Conservation (phyloP, 2,888 invertebrate species). For the Tachina fera region DNA sequence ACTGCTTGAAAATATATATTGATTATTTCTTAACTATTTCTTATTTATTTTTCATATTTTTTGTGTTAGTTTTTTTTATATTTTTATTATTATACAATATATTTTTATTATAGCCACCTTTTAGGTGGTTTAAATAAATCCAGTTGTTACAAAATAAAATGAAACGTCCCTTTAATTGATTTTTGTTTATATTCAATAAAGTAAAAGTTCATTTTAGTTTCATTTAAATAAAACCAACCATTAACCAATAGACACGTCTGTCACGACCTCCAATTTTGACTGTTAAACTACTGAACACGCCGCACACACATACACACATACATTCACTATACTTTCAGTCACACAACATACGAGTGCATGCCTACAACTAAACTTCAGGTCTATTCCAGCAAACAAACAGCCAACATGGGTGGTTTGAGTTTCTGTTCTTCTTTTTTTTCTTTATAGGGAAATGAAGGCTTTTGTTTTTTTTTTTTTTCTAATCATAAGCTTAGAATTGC, state of each 20-base stretch:
- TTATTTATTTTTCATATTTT: no score
- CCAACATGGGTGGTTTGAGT: slow-evolving; percentile 62
- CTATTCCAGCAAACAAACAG: slow-evolving; percentile 41
- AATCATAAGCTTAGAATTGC: slow-evolving; percentile 45
- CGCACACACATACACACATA: slow-evolving; percentile 20
- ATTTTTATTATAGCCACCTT: not conserved
- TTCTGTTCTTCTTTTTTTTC: slow-evolving; percentile 9
- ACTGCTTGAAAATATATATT: not conserved
- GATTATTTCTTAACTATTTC: not conserved
- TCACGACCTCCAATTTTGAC: slow-evolving; percentile 70
- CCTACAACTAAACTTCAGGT: slow-evolving; percentile 39
- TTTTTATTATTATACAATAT: no score
- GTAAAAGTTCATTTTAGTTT: slow-evolving; percentile 55
- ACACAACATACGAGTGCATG: slow-evolving; percentile 24
- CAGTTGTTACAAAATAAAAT: not conserved
- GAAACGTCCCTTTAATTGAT: slow-evolving; percentile 30
- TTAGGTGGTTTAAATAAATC: slow-evolving; percentile 1
- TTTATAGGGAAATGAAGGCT: slow-evolving; percentile 48
- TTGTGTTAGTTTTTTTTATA: no score
- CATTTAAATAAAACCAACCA: slow-evolving; percentile 68
- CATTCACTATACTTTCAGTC: slow-evolving; percentile 18
- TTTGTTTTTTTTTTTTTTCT: slow-evolving; percentile 60
- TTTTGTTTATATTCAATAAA: slow-evolving; percentile 36
- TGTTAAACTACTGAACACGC: slow-evolving; percentile 26
- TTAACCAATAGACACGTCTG: slow-evolving; percentile 72